phyloP scores from a whole-genome alignment of 2,888 invertebrate species.

The Drosophila helvetica region DNA sequence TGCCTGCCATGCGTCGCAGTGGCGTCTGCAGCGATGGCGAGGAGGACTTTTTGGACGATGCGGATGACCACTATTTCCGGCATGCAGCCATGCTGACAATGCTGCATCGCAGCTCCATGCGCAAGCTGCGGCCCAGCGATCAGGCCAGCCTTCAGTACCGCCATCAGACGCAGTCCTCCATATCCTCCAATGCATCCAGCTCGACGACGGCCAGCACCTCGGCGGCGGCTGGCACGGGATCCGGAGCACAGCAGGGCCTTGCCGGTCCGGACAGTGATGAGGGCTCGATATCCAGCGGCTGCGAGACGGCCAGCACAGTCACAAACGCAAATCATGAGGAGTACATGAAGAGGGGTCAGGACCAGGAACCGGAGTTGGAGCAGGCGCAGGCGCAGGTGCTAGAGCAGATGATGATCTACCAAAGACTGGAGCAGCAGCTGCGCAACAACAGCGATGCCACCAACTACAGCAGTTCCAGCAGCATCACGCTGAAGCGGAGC shows the following conservation, averaged over 20 bases:
- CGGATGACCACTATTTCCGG: slow-evolving; percentile 82
- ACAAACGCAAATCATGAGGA: slow-evolving; percentile 85
- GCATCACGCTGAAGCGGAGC: slow-evolving; percentile 78
- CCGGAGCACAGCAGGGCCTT: slow-evolving; percentile 52
- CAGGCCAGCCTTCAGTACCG: slow-evolving; percentile 72
- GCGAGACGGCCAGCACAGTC: slow-evolving; percentile 91
- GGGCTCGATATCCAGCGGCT: slow-evolving; percentile 91
- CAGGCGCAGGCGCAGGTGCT: slow-evolving; percentile 69
- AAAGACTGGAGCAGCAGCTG: slow-evolving; percentile 73
- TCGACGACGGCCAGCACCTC: slow-evolving; percentile 66
- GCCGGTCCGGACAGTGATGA: slow-evolving; percentile 87
- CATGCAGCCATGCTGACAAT: slow-evolving; percentile 83
- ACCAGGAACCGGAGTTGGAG: slow-evolving; percentile 35
- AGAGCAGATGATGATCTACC: slow-evolving; percentile 69
- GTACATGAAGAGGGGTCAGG: slow-evolving; percentile 65
- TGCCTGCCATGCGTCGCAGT: slow-evolving; percentile 62
- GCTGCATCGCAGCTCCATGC: slow-evolving; percentile 82
- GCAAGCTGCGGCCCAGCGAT: slow-evolving; percentile 81
- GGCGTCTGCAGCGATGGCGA: slow-evolving; percentile 81
- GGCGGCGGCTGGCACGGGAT: slow-evolving; percentile 35
- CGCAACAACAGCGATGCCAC: slow-evolving; percentile 78
- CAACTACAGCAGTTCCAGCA: slow-evolving; percentile 81
- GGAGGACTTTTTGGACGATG: slow-evolving; percentile 78
- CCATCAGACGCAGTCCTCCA: slow-evolving; percentile 79
- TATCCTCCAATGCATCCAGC: slow-evolving; percentile 76